These are phyloP conservation scores for Gryon sp. DNA, from an alignment of 1,140 invertebrate species.

Conservation along the genomic window DNA sequence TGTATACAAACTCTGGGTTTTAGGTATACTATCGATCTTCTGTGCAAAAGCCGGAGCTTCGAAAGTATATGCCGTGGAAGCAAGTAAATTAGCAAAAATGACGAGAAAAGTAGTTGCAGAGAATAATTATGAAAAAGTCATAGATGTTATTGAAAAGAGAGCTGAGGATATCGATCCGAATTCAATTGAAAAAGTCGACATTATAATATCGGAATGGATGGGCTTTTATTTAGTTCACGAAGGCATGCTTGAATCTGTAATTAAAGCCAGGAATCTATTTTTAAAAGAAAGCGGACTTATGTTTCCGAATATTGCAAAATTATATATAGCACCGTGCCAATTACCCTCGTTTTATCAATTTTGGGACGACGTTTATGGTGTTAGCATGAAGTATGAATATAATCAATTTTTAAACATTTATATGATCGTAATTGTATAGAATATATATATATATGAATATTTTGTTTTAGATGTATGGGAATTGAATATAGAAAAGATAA, in stretches of 20 bases:
- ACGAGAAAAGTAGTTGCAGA: constrained; percentile 89
- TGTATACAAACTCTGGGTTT: constrained; percentile 8
- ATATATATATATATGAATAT: constrained; percentile 1
- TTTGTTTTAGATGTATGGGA: constrained; percentile 69
- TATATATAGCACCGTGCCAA: constrained; percentile 82
- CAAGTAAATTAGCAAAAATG: constrained; percentile 90
- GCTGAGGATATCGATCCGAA: constrained; percentile 90
- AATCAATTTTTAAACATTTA: constrained; percentile 83
- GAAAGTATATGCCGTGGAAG: constrained; percentile 95
- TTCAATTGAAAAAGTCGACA: constrained; percentile 90
- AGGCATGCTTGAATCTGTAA: constrained; percentile 96
- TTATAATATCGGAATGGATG: constrained; percentile 99
- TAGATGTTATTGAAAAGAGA: constrained; percentile 86
- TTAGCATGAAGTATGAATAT: constrained; percentile 92
- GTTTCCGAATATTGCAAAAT: constrained; percentile 79
- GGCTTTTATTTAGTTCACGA: constrained; percentile 99
- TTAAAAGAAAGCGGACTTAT: constrained; percentile 85
- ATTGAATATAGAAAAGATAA: constrained; percentile 66
- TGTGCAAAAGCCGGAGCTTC: constrained; percentile 94
- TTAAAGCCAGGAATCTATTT: constrained; percentile 94
- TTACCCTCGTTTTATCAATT: constrained; percentile 86
- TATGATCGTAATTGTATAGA: constrained; percentile 6
- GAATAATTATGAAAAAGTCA: constrained; percentile 83
- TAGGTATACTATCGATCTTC: constrained; percentile 97
- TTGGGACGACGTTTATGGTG: constrained; percentile 97